Base-by-base conservation (phyloP, 2,113 vertebrate genomes). In the Microcebus ravelobensis region DNA sequence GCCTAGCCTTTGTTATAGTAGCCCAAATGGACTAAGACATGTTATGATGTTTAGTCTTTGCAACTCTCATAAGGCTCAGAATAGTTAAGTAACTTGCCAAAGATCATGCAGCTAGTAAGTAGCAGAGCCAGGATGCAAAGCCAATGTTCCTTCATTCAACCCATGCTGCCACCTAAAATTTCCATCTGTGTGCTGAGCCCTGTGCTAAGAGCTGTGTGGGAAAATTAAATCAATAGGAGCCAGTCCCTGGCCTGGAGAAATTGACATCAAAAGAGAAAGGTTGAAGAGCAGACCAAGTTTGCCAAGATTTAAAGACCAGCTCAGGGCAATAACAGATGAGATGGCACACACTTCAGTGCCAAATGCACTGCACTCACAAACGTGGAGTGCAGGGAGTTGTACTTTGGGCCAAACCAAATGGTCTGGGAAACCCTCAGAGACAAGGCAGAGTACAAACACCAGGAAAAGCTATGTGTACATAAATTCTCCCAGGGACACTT, bases 351-450 rank as follows among this genome's bases (percentile, higher is more conserved):
- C 1, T 27, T 39, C 7, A 42, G 36, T 82, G 86, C 59, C 86
- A 95, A 93, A 27, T 39, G 70, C 63, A 48, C 70, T 2, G n/a
- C 42, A 55, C 55, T 39, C 31, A 55, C 31, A 29, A 57, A 59
- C 0, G 8, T 84, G 86, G 81, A 73, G 27, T 71, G 77, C 70
- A 65, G 59, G 88, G 92, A 67, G 73, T 34, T 45, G 63, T 76
- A 94, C 80, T 92, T 42, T 55, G 59, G 83, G 55, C 55, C 61
- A 14, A 73, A 73, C 90, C 42, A 52, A 85, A 10, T 63, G 57
- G 59, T 48, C 97, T 76, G 80, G 70, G 94, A 96, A 92, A 79
- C 79, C 84, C 90, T 83, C 90, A 39, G 90, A 86, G 92, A 87
- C 42, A 8, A 76, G 36, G 90, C 79, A 68, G 48, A 91, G 50